A percentile compares a stretch with the other conserved stretches of the same genome.
These are phyloP conservation scores for Andrena fulva DNA, from an alignment of 2,888 invertebrate genomes.

Conservation along the genomic window DNA sequence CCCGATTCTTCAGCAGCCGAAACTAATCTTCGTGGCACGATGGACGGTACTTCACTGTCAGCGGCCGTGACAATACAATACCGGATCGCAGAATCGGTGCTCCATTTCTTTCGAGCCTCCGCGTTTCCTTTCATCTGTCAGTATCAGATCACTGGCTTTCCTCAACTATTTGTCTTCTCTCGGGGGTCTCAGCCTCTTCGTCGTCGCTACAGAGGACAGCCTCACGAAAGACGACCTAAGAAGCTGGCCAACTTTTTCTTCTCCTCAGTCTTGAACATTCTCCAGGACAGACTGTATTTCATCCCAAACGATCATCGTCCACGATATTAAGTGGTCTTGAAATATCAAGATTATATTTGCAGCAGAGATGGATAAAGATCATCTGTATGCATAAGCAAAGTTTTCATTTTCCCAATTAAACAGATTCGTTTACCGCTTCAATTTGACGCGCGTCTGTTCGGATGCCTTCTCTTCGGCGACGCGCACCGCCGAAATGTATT, in stretches of 20 bases:
- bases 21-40: conserved; percentile 67
- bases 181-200: not conserved
- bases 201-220: conserved; percentile 3
- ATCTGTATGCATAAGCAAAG: too few species aligned
- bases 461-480: not conserved
- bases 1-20: conserved; percentile 65
- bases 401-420: too few species aligned
- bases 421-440: not conserved
- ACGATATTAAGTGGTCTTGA: too few species aligned
- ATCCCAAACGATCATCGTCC: too few species aligned
- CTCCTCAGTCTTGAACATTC: not conserved
- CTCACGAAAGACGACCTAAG: not conserved
- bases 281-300: not conserved
- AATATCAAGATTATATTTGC: not conserved
- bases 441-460: not conserved
- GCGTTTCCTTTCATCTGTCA: conserved; percentile 57
- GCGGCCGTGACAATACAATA: conserved; percentile 63
- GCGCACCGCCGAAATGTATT: not conserved
- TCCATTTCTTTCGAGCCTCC: conserved; percentile 59
- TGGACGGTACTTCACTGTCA: conserved; percentile 72
- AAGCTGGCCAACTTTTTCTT: not conserved
- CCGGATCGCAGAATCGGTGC: conserved; percentile 47
- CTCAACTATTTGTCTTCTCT: conserved; percentile 51
- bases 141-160: conserved; percentile 59
- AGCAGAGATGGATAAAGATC: too few species aligned